phyloP scores from a whole-genome alignment of 37 sponge, comb jelly and placozoan species.

The Halisarca cf. caerulea region DNA sequence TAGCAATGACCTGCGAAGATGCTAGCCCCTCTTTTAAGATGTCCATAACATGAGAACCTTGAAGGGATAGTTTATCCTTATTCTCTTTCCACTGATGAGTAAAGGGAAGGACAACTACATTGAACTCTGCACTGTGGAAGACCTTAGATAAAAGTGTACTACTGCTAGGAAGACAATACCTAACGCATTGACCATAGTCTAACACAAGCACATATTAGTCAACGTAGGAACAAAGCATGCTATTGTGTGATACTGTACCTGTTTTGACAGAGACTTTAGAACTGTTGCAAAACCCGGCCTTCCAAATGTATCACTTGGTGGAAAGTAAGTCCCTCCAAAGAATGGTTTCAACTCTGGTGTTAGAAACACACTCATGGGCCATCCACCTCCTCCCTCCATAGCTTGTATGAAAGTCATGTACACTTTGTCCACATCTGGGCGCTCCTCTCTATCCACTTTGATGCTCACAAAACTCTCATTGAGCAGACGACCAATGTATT shows the following conservation, averaged over 20 bases:
- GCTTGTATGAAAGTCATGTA: constrained; percentile 85
- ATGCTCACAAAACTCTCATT: constrained; percentile 69
- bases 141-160: too few relatives aligned
- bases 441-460: constrained; percentile 79
- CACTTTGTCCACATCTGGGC: constrained; percentile 77
- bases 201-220: too few relatives aligned
- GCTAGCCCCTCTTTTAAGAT: constrained; percentile 4
- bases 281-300: constrained; percentile 72
- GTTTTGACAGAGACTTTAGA: constrained; percentile 45
- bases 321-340: constrained; percentile 80
- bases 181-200: too few relatives aligned
- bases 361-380: constrained; percentile 87
- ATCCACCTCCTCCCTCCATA: constrained; percentile 75
- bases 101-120: background rate
- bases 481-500: constrained; percentile 45
- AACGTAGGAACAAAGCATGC: too few relatives aligned
- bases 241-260: constrained; percentile 47
- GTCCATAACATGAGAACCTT: constrained; percentile 13
- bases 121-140: background rate
- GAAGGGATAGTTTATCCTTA: background rate
- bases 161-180: too few relatives aligned
- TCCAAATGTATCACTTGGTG: constrained; percentile 47
- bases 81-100: constrained; percentile 7
- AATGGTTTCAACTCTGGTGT: constrained; percentile 77
- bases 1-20: background rate